Evolutionary conservation across 2,888 invertebrate genomes (phyloP).

Genomic region (Coelopa pilipes): DNA sequence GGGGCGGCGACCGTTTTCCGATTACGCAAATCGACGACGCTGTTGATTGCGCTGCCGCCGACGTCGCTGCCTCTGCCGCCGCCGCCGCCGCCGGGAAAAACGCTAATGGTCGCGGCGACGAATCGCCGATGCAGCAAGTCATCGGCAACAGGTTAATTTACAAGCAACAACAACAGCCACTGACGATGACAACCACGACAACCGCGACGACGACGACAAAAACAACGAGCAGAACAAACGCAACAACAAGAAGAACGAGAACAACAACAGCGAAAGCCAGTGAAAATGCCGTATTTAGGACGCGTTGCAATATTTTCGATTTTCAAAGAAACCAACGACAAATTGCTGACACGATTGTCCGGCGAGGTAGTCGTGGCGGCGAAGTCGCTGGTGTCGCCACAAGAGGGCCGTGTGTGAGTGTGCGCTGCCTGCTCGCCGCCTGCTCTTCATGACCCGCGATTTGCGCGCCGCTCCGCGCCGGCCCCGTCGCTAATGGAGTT

Average conservation of each 20-base stretch:
- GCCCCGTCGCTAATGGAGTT: neutral
- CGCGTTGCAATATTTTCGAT: constrained; percentile 30
- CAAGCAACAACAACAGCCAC: constrained; percentile 9
- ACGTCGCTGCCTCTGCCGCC: neutral
- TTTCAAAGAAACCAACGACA: constrained; percentile 23
- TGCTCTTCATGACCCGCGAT: neutral
- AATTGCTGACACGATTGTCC: constrained; percentile 30
- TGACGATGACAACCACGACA: neutral
- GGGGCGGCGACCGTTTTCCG: constrained; percentile 19
- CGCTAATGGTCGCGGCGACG: neutral
- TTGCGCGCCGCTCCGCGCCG: constrained; percentile 23
- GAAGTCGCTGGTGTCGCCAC: neutral
- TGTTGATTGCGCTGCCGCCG: constrained; percentile 16
- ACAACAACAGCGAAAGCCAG: neutral
- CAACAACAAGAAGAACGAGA: constrained; percentile 3
- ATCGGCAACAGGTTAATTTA: constrained; percentile 18
- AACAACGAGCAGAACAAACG: no score
- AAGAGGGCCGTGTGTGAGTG: neutral
- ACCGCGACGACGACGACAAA: constrained; percentile 4
- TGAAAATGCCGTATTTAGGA: constrained; percentile 32
- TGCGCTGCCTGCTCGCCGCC: neutral
- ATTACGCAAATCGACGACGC: constrained; percentile 36
- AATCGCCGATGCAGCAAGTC: constrained; percentile 24
- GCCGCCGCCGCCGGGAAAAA: neutral
- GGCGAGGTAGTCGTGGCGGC: neutral